These are phyloP conservation scores for Orius insidiosus DNA, from an alignment of 1,140 invertebrate species.

Conservation along the genomic window DNA sequence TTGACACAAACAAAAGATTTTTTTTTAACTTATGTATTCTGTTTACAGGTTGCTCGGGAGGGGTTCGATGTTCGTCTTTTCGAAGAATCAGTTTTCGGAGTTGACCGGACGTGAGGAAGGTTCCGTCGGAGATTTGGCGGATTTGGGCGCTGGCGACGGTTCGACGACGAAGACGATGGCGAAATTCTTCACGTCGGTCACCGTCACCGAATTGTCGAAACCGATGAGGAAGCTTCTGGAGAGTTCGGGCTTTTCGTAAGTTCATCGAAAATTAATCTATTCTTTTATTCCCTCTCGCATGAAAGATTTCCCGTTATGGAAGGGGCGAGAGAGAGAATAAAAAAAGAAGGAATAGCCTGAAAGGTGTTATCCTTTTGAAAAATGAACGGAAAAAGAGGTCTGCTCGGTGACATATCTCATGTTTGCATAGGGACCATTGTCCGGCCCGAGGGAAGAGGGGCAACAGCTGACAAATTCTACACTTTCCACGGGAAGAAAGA, in stretches of 20 bases:
- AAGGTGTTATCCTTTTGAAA: neutral
- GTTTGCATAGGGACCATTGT: slow-evolving; percentile 3
- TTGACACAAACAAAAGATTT: too few relatives aligned
- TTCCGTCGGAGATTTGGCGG: slow-evolving; percentile 43
- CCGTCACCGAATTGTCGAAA: slow-evolving; percentile 71
- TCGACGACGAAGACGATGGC: slow-evolving; percentile 61
- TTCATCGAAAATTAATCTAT: neutral
- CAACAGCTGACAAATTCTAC: slow-evolving; percentile 4
- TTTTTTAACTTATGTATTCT: too few relatives aligned
- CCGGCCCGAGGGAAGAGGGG: neutral
- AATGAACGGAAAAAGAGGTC: slow-evolving; percentile 2
- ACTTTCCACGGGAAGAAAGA: slow-evolving; percentile 2
- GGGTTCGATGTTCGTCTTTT: slow-evolving; percentile 88
- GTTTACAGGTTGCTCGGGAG: slow-evolving; percentile 54
- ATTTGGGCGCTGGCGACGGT: slow-evolving; percentile 85
- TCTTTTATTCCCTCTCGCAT: neutral
- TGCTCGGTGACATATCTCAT: slow-evolving; percentile 5
- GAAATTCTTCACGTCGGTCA: slow-evolving; percentile 50
- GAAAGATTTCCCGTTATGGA: neutral
- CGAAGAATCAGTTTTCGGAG: slow-evolving; percentile 49
- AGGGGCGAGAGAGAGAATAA: neutral
- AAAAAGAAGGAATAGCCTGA: neutral
- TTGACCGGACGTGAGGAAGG: slow-evolving; percentile 33
- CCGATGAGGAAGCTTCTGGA: slow-evolving; percentile 59
- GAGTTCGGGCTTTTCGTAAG: slow-evolving; percentile 57